Evolutionary conservation across 1,140 invertebrate species (phyloP).

Genomic region (Adoxophyes honmai): DNA sequence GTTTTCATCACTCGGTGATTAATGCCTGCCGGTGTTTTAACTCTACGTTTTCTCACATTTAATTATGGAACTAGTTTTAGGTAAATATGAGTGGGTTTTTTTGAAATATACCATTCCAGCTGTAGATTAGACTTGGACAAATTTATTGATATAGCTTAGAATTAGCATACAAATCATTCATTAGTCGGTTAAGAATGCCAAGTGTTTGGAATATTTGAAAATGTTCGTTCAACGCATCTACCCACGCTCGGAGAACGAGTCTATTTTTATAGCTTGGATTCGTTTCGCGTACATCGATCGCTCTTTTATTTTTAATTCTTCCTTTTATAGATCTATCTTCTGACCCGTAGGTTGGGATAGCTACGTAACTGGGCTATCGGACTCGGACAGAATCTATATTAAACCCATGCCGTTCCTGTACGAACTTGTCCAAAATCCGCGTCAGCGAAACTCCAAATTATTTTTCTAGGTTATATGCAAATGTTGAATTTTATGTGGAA

Average conservation of each 20-base stretch:
- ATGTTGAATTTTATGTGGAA: too few relatives aligned
- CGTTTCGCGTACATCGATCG: neutral
- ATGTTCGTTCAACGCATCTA: neutral
- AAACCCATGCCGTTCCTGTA: too few relatives aligned
- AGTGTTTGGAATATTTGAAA: neutral
- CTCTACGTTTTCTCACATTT: neutral
- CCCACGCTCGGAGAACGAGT: neutral
- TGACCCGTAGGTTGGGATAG: too few relatives aligned
- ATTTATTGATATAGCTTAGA: slow-evolving; percentile 1
- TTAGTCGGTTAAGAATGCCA: neutral
- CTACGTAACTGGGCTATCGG: too few relatives aligned
- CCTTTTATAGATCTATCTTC: too few relatives aligned
- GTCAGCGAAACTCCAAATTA: too few relatives aligned
- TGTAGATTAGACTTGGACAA: neutral
- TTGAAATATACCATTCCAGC: neutral
- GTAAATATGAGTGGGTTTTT: neutral
- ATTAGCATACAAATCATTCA: slow-evolving; percentile 1
- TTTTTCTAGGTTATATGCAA: too few relatives aligned
- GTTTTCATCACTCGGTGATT: neutral
- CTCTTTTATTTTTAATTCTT: neutral
- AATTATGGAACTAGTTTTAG: slow-evolving; percentile 2
- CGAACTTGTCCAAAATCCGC: too few relatives aligned
- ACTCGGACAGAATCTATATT: too few relatives aligned
- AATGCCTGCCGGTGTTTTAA: neutral
- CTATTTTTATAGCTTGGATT: neutral